Evolutionary conservation across 2,797 vertebrate genomes (phyloP).

Genomic region (Scolopax bukidnonensis): DNA sequence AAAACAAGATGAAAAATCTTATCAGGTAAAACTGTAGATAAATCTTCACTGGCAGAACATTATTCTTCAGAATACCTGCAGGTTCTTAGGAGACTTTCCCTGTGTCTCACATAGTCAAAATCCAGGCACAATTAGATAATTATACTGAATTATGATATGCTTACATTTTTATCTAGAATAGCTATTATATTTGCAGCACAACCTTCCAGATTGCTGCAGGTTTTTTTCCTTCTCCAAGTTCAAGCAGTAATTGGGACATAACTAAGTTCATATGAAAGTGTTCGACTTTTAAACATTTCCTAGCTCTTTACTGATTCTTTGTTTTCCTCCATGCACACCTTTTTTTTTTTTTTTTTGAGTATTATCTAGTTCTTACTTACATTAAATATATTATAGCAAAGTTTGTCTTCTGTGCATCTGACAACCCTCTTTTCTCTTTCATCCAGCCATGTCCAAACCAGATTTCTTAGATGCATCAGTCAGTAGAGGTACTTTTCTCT

Average conservation of each 20-base stretch:
- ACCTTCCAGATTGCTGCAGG: background rate
- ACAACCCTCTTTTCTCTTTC: background rate
- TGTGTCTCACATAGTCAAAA: background rate
- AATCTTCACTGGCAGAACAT: background rate
- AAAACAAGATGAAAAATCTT: conserved; percentile 19
- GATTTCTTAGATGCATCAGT: background rate
- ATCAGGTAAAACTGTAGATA: conserved; percentile 25
- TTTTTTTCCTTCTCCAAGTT: background rate
- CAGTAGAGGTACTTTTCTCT: conserved; percentile 16
- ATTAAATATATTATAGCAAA: background rate
- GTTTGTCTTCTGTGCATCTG: background rate
- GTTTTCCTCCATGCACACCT: background rate
- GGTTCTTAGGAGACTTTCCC: background rate
- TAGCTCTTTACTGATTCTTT: background rate
- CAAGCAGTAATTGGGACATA: background rate
- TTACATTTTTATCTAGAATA: background rate
- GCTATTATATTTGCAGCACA: background rate
- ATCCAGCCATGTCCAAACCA: background rate
- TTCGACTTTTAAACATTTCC: background rate
- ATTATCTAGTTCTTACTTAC: background rate
- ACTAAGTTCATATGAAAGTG: background rate
- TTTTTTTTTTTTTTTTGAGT: background rate
- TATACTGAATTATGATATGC: background rate
- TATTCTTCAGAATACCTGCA: background rate
- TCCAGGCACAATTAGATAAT: background rate